Base-by-base conservation (phyloP, 2,113 vertebrate species). In the Perccottus glenii region DNA sequence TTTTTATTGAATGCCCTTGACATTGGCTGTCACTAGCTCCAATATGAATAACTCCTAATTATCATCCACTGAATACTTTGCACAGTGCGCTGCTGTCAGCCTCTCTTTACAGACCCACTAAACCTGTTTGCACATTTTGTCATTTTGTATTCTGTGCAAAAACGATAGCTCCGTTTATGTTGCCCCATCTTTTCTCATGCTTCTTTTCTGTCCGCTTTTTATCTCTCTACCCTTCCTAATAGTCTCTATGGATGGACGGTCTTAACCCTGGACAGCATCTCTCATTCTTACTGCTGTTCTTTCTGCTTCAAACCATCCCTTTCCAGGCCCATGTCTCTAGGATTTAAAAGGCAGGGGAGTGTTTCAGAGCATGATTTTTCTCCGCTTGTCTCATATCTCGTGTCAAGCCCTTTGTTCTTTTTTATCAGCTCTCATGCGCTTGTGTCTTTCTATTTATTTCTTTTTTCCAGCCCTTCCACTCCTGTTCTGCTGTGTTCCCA, bases 341-440 rank as follows among this genome's bases (percentile, higher is more conserved):
- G 79, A 84, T 77, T 75, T 64, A 44, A 78, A 63, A 65, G 57
- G 15, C 56, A 38, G 11, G 27, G 48, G 62, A 53, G 74, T 56
- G 56, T 80, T 83, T 86, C 52, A 33, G 62, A 80, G 74, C 14
- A n/a, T 63, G 52, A 72, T 82, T 70, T 60, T 33, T 46, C 64
- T 43, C 47, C 44, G 73, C 68, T 67, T 4, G 36, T 73, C 52
- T 68, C 19, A 42, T 40, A 64, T 84, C 45, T 58, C 64, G 19
- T 77, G 55, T 67, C 52, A 19, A 50, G 60, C 11, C 52, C 52
- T 55, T 55, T 55, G 52, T 55, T 55, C 52, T 55, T 36, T 51
- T 55, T 55, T 55, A 55, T 55, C 52, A 38, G 12, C 52, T 33
- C 14, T 55, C 33, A 33, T 36, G 35, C 52, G 35, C 52, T 55